phyloP scores from a whole-genome alignment of 2,888 invertebrate species.

The Eupithecia dodoneata region DNA sequence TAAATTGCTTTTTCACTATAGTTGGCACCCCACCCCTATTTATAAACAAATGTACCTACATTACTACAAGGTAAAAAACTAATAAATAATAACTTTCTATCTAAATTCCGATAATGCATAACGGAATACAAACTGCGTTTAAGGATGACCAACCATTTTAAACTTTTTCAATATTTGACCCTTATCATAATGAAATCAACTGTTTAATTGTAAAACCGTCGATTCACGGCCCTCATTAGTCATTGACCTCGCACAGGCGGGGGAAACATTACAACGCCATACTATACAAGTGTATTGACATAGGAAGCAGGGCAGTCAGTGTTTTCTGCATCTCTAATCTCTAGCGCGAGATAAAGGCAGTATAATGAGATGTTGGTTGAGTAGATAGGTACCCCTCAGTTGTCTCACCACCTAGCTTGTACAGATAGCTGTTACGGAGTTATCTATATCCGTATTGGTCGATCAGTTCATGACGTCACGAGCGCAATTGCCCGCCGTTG shows the following conservation, averaged over 20 bases:
- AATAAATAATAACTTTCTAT: neutral
- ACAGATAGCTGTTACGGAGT: neutral
- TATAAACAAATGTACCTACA: neutral
- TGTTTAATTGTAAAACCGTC: constrained; percentile 60
- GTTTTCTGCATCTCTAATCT: too few species aligned
- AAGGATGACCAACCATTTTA: constrained; percentile 23
- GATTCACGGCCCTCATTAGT: constrained; percentile 79
- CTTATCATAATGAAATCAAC: constrained; percentile 62
- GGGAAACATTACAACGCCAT: constrained; percentile 80
- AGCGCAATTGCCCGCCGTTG: too few species aligned
- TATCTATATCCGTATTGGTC: neutral
- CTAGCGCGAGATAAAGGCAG: too few species aligned
- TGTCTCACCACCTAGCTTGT: neutral
- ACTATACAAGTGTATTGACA: constrained; percentile 43
- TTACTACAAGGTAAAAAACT: neutral
- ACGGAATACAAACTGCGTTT: neutral
- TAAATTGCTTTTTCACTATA: neutral
- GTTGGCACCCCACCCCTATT: neutral
- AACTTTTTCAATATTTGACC: constrained; percentile 52
- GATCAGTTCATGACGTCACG: neutral
- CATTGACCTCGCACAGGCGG: constrained; percentile 76
- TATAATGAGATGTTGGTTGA: neutral
- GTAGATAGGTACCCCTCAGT: neutral
- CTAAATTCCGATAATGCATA: neutral
- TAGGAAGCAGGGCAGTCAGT: constrained; percentile 3